These are phyloP conservation scores for Aselliscus stoliczkanus DNA, from an alignment of 2,797 vertebrate genomes.

Conservation along the genomic window DNA sequence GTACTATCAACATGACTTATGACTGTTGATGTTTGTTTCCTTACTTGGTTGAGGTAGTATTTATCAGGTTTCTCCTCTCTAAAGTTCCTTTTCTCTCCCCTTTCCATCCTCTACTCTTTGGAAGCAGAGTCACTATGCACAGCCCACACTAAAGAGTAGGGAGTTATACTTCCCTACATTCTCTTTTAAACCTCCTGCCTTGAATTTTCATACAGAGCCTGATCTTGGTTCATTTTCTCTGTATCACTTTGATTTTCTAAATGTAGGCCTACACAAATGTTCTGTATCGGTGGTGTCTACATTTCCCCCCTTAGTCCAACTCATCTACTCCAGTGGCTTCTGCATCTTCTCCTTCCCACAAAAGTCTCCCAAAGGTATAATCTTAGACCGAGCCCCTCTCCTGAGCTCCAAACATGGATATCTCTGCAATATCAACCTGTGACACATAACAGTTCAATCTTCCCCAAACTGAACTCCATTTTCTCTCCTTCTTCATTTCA, in stretches of 20 bases:
- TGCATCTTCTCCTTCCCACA: not conserved
- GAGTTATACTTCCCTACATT: not conserved
- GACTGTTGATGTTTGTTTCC: too few species aligned
- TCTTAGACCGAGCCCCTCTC: not conserved
- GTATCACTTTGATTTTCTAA: not conserved
- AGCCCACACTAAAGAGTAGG: not conserved
- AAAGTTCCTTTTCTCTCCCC: not conserved
- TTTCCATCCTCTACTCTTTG: not conserved
- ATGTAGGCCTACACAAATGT: not conserved
- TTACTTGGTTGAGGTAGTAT: not conserved
- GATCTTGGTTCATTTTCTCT: not conserved
- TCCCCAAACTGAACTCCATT: not conserved
- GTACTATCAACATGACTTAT: not conserved
- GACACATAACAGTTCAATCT: not conserved
- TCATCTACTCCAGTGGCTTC: not conserved
- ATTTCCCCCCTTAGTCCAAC: not conserved
- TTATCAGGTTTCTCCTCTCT: not conserved
- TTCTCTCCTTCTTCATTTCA: not conserved
- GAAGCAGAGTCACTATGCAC: not conserved
- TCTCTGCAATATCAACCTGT: not conserved
- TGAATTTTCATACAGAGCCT: not conserved
- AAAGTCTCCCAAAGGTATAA: not conserved
- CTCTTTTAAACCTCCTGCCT: not conserved
- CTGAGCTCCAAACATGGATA: not conserved
- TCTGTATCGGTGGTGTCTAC: not conserved